Evolutionary conservation across 2,797 vertebrate genomes (phyloP), one percentile per base, ranked within the genome.

Genomic region (Chloroceryle inda): DNA sequence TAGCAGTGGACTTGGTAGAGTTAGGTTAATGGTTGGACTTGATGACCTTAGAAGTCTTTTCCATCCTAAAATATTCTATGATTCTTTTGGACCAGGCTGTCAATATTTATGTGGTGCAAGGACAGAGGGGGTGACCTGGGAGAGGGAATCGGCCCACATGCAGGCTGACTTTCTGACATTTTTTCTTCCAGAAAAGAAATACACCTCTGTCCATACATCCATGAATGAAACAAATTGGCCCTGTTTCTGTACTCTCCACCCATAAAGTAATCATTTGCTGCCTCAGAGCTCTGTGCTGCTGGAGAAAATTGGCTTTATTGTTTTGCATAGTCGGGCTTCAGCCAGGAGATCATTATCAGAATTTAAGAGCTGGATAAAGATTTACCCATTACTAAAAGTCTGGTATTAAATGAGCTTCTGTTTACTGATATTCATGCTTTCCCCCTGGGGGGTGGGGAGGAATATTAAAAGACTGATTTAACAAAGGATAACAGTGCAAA

Each of bases 311-410:
- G 31, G 23, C 18, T 68, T 49, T 68, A 35, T 68, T 69, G 42
- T 64, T 91, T 79, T 55, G n/a, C 37, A 86, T 62, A 90, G 42
- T 42, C 40, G 58, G 24, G 44, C 12, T 67, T 49, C 11, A 16
- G 56, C 14, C 22, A 73, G 86, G 66, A 90, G 91, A 91, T 82
- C 17, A 12, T 88, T 74, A 87, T 83, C 89, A 66, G 88, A 58
- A 66, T 90, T 85, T 61, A 72, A 63, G 58, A 42, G 59, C 38
- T 87, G 85, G 38, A 59, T 52, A 5, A 66, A 74, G 40, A 37
- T 55, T 62, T n/a, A 76, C 8, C 55, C 12, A 2, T 61, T 21
- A 56, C 56, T 53, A 10, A 55, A 89, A 55, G 22, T 37, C 84
- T 90, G 66, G 10, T 53, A 24, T 73, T 75, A 58, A 86, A 82